Evolutionary conservation across 1,140 invertebrate genomes (phyloP), one percentile per base, ranked within the genome.

Genomic region (Tyrophagus putrescentiae): DNA sequence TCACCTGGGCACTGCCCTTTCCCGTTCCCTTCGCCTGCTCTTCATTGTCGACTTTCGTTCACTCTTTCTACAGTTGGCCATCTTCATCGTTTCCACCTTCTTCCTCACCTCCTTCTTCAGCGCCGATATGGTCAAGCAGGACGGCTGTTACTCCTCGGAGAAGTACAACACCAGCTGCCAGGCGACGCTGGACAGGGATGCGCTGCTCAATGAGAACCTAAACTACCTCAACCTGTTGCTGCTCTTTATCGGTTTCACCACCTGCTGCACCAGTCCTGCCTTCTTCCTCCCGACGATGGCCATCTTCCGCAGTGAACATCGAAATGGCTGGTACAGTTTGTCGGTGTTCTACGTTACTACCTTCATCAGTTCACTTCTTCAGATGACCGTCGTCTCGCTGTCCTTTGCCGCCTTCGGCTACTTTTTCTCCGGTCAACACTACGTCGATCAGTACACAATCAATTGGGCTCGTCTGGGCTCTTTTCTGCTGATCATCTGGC

Each of bases 261-360:
- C n/a, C 7, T n/a, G 32, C 3, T 9, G 27, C 1, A 54, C 25
- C 7, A 27, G 13, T 2, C 13, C 52, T 9, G 52, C 39, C 3
- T 13, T 54, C 9, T 54, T 54, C 39, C 21, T 34, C 4, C 52
- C 52, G 27, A n/a, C 39, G 4, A 13, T 54, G 13, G 39, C 32
- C 21, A 34, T 54, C 13, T 54, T 54, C 25, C 52, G 52, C 27
- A 54, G 39, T 54, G 52, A 54, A 33, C 52, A 54, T 54, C 52
- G 52, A 3, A 54, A 54, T 54, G 11, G 52, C 31, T 54, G 52
- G 52, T 54, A 54, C 25, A 27, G 13, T 7, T 11, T 54, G 13
- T 31, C 31, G 39, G 25, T 27, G 27, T 54, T 54, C 25, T 54
- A 27, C 27, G 32, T 31, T 31, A 34, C 52, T 9, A 13, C 13